Percentiles rank a stretch among this genome's conserved stretches.
These are phyloP conservation scores for Schizothorax lantsangensis DNA, from an alignment of 2,797 vertebrate genomes.

Conservation along the genomic window DNA sequence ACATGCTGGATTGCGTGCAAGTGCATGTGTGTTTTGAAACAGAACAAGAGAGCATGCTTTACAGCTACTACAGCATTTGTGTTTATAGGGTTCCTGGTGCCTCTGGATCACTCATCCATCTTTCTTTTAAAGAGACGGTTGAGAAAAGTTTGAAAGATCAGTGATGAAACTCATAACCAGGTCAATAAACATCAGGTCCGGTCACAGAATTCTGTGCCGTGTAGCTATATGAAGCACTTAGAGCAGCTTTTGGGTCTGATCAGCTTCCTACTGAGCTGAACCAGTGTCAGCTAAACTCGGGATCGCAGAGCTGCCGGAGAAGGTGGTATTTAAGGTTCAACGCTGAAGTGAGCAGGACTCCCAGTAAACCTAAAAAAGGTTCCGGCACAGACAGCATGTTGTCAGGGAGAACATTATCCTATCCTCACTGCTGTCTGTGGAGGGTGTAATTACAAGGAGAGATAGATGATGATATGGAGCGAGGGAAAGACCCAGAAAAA, in stretches of 20 bases:
- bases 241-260: slow-evolving; percentile 4
- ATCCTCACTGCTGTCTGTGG: slow-evolving; percentile 32
- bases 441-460: slow-evolving; percentile 48
- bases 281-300: slow-evolving; percentile 23
- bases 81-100: slow-evolving; percentile 13
- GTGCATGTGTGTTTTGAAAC: slow-evolving; percentile 34
- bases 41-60: neutral
- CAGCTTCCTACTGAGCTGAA: slow-evolving; percentile 14
- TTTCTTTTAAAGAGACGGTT: slow-evolving; percentile 15
- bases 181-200: neutral
- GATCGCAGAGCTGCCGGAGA: slow-evolving; percentile 27
- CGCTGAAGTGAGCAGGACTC: slow-evolving; percentile 40
- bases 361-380: slow-evolving; percentile 49
- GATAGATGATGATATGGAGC: slow-evolving; percentile 42
- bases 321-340: slow-evolving; percentile 40
- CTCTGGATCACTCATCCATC: neutral
- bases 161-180: slow-evolving; percentile 40
- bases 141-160: slow-evolving; percentile 21
- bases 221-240: slow-evolving; percentile 5
- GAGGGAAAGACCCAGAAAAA: slow-evolving; percentile 18
- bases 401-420: slow-evolving; percentile 47
- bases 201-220: neutral
- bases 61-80: slow-evolving; percentile 10
- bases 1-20: slow-evolving; percentile 38
- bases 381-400: slow-evolving; percentile 30